Evolutionary conservation across 2,888 invertebrate genomes (phyloP).

Genomic region (Trilocha varians): DNA sequence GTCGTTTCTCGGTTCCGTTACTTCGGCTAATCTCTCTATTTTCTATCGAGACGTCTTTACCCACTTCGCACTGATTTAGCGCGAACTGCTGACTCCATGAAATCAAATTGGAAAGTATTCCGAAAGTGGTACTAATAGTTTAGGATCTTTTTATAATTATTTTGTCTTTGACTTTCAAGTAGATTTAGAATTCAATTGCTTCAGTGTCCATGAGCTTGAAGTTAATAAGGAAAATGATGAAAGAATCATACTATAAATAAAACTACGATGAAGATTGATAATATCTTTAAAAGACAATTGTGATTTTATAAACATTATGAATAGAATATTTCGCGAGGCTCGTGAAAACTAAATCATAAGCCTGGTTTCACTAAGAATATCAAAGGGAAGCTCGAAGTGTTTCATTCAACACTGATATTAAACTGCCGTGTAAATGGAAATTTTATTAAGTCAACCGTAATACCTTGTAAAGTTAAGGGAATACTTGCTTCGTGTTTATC

Average conservation of each 20-base stretch:
- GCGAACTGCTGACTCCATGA: constrained; percentile 15
- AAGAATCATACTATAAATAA: too few relatives aligned
- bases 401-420: constrained; percentile 44
- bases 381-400: constrained; percentile 54
- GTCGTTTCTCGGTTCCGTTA: constrained; percentile 51
- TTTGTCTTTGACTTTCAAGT: too few relatives aligned
- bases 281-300: too few relatives aligned
- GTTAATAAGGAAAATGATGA: too few relatives aligned
- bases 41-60: constrained; percentile 31
- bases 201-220: too few relatives aligned
- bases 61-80: constrained; percentile 31
- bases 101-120: constrained; percentile 18
- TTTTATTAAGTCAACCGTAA: constrained; percentile 19
- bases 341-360: constrained; percentile 56
- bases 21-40: constrained; percentile 50
- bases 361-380: constrained; percentile 36
- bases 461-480: constrained; percentile 10
- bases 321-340: constrained; percentile 32
- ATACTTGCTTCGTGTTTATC: too few relatives aligned
- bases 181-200: too few relatives aligned
- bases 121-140: constrained; percentile 3
- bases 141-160: constrained; percentile 2
- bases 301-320: too few relatives aligned
- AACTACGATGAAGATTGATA: too few relatives aligned
- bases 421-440: constrained; percentile 32